These are phyloP conservation scores for Pediacus dermestoides DNA, from an alignment of 2,888 invertebrate genomes.

Conservation along the genomic window DNA sequence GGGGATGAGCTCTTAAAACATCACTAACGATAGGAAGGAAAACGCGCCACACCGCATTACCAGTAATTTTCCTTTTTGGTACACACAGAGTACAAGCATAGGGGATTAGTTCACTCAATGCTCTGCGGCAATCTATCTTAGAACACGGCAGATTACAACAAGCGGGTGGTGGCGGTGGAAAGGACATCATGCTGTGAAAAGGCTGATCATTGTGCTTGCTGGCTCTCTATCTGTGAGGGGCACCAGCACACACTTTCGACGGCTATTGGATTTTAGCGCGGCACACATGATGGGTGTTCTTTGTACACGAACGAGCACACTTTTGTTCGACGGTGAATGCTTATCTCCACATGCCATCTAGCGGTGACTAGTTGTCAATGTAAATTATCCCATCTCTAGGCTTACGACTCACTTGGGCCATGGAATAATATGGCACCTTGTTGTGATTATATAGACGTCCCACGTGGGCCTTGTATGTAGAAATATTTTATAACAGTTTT, in stretches of 20 bases:
- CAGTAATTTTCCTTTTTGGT: conserved; percentile 43
- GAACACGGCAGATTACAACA: conserved; percentile 45
- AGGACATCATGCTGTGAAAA: conserved; percentile 39
- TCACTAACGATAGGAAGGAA: no score
- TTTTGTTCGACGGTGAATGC: no score
- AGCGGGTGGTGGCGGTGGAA: no score
- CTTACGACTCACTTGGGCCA: conserved; percentile 17
- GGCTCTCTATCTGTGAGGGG: not conserved
- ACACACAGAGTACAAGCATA: conserved; percentile 37
- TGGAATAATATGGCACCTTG: conserved; percentile 21
- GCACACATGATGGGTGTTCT: conserved; percentile 13
- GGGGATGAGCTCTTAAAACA: no score
- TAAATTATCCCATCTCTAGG: conserved; percentile 25
- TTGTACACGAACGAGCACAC: no score
- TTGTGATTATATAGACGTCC: conserved; percentile 18
- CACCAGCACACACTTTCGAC: not conserved
- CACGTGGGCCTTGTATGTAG: conserved; percentile 10
- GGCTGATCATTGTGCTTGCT: conserved; percentile 32
- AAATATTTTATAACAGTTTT: conserved; percentile 13
- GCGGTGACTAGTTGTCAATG: conserved; percentile 19
- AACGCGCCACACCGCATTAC: conserved; percentile 33
- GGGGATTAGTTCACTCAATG: conserved; percentile 47
- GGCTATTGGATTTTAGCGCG: no score
- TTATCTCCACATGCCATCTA: conserved; percentile 11
- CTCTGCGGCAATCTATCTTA: conserved; percentile 46